Conservation (phyloP, 2,113 vertebrate genomes). For the Anarrhichthys ocellatus region DNA sequence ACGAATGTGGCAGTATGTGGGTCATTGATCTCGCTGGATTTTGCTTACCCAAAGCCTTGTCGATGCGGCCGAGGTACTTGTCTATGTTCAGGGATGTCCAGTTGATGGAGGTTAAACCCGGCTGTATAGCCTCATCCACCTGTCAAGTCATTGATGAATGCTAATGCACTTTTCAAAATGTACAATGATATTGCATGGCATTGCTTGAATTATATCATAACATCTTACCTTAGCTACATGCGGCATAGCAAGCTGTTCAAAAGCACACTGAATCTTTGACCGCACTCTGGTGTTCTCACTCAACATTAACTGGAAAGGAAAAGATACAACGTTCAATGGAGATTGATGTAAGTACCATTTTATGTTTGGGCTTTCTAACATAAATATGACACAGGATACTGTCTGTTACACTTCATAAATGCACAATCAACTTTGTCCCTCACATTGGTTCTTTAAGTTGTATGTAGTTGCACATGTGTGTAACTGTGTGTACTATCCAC, state of each 20-base stretch:
- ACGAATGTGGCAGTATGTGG: constrained; percentile 16
- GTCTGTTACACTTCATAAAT: not conserved
- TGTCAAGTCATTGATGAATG: constrained; percentile 47
- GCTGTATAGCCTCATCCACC: constrained; percentile 89
- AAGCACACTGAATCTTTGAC: constrained; percentile 86
- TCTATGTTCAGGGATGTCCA: constrained; percentile 94
- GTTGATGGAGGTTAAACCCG: constrained; percentile 88
- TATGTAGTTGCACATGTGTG: not conserved
- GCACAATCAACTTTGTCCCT: not conserved
- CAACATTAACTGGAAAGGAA: constrained; percentile 86
- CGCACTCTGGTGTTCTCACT: constrained; percentile 90
- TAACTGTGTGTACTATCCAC: constrained; percentile 67
- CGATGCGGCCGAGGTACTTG: constrained; percentile 84
- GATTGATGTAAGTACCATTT: not conserved
- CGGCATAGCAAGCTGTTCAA: constrained; percentile 85
- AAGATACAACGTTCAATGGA: not conserved
- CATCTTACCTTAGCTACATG: constrained; percentile 82
- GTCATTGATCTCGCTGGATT: constrained; percentile 4
- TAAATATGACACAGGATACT: not conserved
- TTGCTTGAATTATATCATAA: not conserved
- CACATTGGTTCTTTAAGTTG: not conserved
- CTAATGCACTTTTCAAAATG: constrained; percentile 7
- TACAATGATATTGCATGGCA: too few species aligned
- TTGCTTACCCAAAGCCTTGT: constrained; percentile 86
- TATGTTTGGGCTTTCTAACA: not conserved